Evolutionary conservation across 1,140 invertebrate species (phyloP), one percentile per base, ranked within the genome.

Genomic region (Pogonomyrmex barbatus): DNA sequence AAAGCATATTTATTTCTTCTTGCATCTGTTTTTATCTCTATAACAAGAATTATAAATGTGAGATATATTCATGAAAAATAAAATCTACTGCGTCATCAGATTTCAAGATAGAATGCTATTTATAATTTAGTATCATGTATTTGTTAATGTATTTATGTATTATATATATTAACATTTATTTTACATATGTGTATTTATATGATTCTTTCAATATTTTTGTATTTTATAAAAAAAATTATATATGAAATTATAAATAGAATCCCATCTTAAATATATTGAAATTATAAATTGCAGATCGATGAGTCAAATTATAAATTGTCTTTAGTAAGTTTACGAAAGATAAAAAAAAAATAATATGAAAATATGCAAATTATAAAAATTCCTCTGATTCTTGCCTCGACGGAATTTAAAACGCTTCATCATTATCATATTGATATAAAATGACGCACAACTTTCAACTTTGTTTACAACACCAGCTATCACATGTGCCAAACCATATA

Each of bases 371-470:
- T 17, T 68, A 12, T 33, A 81, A 30, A 56, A n/a, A 68, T 68
- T 81, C 24, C 42, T 56, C 6, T 5, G 50, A 52, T 50, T 50
- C 17, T 14, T 45, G 47, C 14, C 17, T 10, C 2, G 65, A 47
- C 6, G n/a, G 30, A 82, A 82, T 33, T 3, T 42, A 71, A 54
- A 81, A 71, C 39, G 50, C 39, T 73, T 36, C 17, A 4, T 71
- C 77, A 79, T 67, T 47, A 36, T 65, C 54, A 45, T 36, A 73
- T 2, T 14, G 67, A 79, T 36, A 58, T 12, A n/a, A 47, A 73
- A 0, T 47, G 39, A 50, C 54, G 65, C 30, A 42, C 52, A 58
- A 71, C 17, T 82, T 56, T 56, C 63, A 39, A 30, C 36, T 30
- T n/a, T 47, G 56, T 73, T 47, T n/a, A 75, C 52, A 58, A 42